Evolutionary conservation across 1,140 invertebrate species (phyloP).

Genomic region (Sarcophaga peregrina): DNA sequence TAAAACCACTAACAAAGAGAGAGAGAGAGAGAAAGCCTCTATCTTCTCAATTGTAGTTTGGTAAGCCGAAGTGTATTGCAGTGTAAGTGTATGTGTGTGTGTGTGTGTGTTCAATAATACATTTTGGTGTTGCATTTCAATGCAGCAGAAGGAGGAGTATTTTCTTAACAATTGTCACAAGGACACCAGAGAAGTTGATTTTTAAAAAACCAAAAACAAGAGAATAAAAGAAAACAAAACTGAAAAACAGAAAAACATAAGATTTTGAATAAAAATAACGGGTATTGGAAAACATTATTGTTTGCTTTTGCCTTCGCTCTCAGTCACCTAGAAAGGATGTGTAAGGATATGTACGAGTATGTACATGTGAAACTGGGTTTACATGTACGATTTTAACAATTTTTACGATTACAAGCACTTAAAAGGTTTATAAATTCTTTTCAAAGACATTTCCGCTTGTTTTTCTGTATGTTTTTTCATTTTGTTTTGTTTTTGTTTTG

Average conservation of each 20-base stretch:
- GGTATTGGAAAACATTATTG: no score
- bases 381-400: neutral
- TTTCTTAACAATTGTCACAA: slow-evolving; percentile 25
- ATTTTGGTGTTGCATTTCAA: no score
- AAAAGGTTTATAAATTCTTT: neutral
- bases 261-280: no score
- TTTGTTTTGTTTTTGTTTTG: neutral
- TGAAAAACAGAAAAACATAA: no score
- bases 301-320: no score
- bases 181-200: neutral
- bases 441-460: slow-evolving; percentile 1
- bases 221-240: no score
- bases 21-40: no score
- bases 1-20: no score
- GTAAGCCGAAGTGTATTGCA: neutral
- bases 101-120: neutral
- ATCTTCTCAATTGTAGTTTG: neutral
- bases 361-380: neutral
- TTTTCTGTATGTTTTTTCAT: neutral
- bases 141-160: neutral
- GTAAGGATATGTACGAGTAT: no score
- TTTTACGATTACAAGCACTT: neutral
- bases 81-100: neutral
- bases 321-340: no score
- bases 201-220: neutral